Evolutionary conservation across 1,140 invertebrate genomes (phyloP).

Genomic region (Mactra quadrangularis): DNA sequence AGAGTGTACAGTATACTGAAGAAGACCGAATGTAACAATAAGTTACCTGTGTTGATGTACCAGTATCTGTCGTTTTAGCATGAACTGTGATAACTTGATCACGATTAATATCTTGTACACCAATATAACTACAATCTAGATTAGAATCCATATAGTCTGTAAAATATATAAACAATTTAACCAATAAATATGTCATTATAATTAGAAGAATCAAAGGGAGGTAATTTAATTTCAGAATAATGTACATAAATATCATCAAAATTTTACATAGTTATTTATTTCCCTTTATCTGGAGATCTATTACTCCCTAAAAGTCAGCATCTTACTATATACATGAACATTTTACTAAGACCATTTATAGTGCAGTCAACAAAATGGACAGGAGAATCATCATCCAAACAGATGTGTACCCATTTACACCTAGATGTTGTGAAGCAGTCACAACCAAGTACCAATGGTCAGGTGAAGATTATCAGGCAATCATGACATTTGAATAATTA

Average conservation of each 20-base stretch:
- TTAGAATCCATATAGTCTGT: slow-evolving; percentile 44
- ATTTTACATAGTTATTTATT: not conserved
- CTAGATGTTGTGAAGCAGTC: no score
- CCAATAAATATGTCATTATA: no score
- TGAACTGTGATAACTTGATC: not conserved
- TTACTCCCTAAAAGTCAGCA: no score
- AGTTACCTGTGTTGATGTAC: not conserved
- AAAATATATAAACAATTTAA: no score
- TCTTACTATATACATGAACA: not conserved
- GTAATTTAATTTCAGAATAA: not conserved
- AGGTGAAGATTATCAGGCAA: no score
- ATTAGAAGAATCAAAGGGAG: not conserved
- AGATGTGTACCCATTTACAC: no score
- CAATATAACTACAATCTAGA: slow-evolving; percentile 50
- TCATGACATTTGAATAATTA: no score
- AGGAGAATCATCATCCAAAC: no score
- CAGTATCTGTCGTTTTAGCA: slow-evolving; percentile 2
- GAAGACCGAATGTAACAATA: no score
- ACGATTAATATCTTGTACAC: slow-evolving; percentile 1
- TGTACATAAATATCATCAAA: not conserved
- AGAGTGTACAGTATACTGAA: no score
- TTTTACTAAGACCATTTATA: not conserved
- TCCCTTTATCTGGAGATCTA: not conserved
- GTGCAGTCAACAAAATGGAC: no score
- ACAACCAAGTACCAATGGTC: no score